Percentiles rank a stretch among this genome's conserved stretches.
Conservation (phyloP, 1,140 invertebrate species). For the Sycophila sp. region DNA sequence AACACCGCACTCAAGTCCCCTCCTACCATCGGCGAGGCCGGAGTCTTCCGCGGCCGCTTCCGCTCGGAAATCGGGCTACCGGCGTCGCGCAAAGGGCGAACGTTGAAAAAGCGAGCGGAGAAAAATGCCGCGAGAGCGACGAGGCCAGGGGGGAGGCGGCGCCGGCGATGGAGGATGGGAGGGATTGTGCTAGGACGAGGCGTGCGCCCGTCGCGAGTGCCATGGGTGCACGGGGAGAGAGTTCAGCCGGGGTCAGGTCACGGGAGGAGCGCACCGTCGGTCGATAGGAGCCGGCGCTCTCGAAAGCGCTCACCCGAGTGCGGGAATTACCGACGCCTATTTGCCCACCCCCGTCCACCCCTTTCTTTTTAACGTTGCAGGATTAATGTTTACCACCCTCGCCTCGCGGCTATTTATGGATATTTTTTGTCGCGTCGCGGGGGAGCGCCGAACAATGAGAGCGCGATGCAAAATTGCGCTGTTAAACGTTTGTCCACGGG, state of each 20-base stretch:
- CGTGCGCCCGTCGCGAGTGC: slow-evolving; percentile 44
- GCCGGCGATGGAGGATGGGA: no score
- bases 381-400: background rate
- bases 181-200: slow-evolving; percentile 53
- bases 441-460: background rate
- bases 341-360: background rate
- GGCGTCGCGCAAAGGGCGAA: background rate
- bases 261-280: slow-evolving; percentile 54
- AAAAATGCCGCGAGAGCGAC: slow-evolving; percentile 30
- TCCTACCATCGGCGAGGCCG: no score
- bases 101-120: background rate
- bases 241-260: slow-evolving; percentile 67
- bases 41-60: no score
- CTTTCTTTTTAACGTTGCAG: background rate
- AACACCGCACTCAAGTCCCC: background rate
- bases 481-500: no score
- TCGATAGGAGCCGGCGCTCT: slow-evolving; percentile 54
- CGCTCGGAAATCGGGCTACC: no score
- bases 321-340: background rate
- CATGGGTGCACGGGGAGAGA: slow-evolving; percentile 19
- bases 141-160: slow-evolving; percentile 33
- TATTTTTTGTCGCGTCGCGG: background rate
- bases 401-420: background rate
- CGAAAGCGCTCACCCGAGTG: background rate
- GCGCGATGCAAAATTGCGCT: no score